Conservation (phyloP, 2,888 invertebrate genomes). For the Torymus tubicola region DNA sequence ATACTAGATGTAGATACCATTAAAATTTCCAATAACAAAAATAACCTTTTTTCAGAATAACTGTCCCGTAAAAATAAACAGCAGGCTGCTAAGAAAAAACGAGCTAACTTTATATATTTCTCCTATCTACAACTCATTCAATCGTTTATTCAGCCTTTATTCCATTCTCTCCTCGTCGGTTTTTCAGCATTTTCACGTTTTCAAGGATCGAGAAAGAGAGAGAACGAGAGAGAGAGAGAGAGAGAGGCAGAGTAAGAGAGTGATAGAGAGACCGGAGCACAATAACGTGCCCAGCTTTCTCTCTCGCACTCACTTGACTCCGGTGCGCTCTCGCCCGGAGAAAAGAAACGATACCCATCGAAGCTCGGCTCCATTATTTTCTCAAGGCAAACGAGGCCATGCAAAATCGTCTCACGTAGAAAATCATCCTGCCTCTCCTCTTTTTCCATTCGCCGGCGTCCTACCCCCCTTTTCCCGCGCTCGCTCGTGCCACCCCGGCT, state of each 20-base stretch:
- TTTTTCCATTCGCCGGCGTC: conserved; percentile 23
- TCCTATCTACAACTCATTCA: conserved; percentile 45
- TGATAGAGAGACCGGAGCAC: conserved; percentile 4
- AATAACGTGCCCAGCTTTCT: conserved; percentile 32
- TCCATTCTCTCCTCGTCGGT: conserved; percentile 24
- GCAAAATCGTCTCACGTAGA: conserved; percentile 65
- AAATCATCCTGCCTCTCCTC: conserved; percentile 53
- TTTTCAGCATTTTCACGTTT: conserved; percentile 51
- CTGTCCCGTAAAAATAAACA: conserved; percentile 23
- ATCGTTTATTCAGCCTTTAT: conserved; percentile 57
- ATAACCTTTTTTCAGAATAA: conserved; percentile 29
- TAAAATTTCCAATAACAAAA: conserved; percentile 37
- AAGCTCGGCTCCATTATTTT: conserved; percentile 62
- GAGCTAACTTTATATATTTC: conserved; percentile 30
- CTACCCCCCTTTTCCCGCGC: conserved; percentile 56
- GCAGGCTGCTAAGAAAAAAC: neutral
- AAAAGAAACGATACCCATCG: conserved; percentile 59
- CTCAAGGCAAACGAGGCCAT: conserved; percentile 63
- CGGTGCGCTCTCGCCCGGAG: conserved; percentile 18
- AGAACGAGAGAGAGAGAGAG: neutral
- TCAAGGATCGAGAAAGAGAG: conserved; percentile 37
- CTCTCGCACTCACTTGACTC: conserved; percentile 50
- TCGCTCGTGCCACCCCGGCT: conserved; percentile 60
- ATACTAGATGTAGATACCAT: neutral
- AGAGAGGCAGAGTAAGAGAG: neutral